A percentile compares a stretch with the other conserved stretches of the same genome.
These are phyloP conservation scores for Drosophila subsilvestris DNA, from an alignment of 2,888 invertebrate species.

Conservation along the genomic window DNA sequence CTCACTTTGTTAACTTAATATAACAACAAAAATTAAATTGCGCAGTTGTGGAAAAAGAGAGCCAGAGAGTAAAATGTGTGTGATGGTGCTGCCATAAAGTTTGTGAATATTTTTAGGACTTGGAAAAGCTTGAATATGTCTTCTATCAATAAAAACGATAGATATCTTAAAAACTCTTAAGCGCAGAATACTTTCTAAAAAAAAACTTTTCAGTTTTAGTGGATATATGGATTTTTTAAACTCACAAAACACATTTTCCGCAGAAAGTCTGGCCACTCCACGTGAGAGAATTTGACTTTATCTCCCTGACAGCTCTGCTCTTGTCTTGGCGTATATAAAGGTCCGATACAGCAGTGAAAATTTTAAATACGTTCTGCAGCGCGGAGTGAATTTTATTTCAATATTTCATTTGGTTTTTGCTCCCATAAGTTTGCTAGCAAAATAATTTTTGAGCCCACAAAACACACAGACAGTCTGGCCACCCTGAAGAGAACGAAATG, in stretches of 20 bases:
- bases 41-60: slow-evolving; percentile 54
- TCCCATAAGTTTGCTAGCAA: too few relatives aligned
- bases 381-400: slow-evolving; percentile 85
- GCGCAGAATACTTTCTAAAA: neutral
- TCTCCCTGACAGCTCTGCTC: slow-evolving; percentile 1
- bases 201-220: neutral
- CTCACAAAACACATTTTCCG: neutral
- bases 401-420: too few relatives aligned
- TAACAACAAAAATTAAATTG: slow-evolving; percentile 70
- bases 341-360: slow-evolving; percentile 5
- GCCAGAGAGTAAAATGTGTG: slow-evolving; percentile 6
- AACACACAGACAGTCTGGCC: too few relatives aligned
- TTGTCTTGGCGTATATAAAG: neutral
- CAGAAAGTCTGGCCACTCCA: slow-evolving; percentile 26
- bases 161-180: neutral
- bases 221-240: neutral
- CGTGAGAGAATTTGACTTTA: slow-evolving; percentile 2
- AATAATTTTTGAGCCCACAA: too few relatives aligned
- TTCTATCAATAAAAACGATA: neutral
- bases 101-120: neutral
- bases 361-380: slow-evolving; percentile 30
- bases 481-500: too few relatives aligned
- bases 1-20: slow-evolving; percentile 70
- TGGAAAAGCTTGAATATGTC: neutral
- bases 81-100: neutral